Conservation (phyloP, 2,797 vertebrate genomes). For the Girardinus metallicus region DNA sequence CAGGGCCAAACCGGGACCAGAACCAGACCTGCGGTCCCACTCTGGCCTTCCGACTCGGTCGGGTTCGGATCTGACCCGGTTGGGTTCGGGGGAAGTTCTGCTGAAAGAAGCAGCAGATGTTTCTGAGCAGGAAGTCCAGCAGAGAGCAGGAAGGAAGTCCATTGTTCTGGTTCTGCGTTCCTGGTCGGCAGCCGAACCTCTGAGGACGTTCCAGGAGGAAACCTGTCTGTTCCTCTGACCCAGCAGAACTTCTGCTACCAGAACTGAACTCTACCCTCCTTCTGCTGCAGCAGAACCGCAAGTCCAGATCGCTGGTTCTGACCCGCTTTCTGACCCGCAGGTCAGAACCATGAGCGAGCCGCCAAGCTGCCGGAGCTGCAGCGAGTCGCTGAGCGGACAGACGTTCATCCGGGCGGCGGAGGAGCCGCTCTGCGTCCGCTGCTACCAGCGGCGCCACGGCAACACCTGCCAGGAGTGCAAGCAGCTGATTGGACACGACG, state of each 20-base stretch:
- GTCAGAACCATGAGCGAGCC: conserved; percentile 87
- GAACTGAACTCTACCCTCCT: neutral
- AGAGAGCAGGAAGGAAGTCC: neutral
- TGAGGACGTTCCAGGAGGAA: neutral
- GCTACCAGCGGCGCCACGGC: conserved; percentile 90
- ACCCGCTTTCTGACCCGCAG: conserved; percentile 29
- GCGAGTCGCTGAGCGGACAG: conserved; percentile 89
- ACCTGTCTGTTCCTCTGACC: neutral
- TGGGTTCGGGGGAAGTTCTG: neutral
- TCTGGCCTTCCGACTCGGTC: neutral
- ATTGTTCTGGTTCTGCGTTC: conserved; percentile 3
- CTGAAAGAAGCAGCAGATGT: neutral
- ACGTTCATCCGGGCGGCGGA: conserved; percentile 93
- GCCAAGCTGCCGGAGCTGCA: conserved; percentile 91
- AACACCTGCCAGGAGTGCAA: conserved; percentile 94
- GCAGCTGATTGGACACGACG: conserved; percentile 90
- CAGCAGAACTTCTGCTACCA: neutral
- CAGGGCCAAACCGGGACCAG: neutral
- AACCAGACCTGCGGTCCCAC: neutral
- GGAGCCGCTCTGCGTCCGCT: conserved; percentile 91
- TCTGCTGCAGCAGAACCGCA: neutral
- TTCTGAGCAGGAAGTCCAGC: neutral
- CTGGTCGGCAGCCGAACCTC: neutral
- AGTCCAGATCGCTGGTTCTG: neutral
- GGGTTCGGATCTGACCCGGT: neutral